Evolutionary conservation across 2,113 vertebrate genomes (phyloP), one percentile per base, ranked within the genome.

Genomic region (Ceyx cyanopectus): DNA sequence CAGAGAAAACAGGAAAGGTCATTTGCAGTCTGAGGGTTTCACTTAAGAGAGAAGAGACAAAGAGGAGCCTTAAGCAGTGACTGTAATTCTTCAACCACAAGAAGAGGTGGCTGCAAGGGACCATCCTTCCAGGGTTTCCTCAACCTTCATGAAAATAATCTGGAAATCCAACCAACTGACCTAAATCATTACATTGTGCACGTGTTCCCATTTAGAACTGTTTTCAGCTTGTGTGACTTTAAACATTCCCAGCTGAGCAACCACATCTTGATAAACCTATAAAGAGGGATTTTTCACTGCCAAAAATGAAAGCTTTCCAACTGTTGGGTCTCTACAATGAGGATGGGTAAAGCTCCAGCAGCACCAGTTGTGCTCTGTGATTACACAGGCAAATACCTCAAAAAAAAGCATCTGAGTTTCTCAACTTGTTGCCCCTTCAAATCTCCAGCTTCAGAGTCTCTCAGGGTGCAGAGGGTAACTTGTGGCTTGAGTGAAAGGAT

Each of bases 241-340:
- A 92, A 93, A 46, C 77, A 82, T 60, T 97, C 81, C 97, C 90
- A 92, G 92, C 91, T 78, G 72, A 67, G 66, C 8, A 95, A 85
- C 65, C 83, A 89, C 95, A 92, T 81, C 67, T 19, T 58, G 85
- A 96, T 90, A 87, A 93, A 95, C 54, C 85, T 66, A 45, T 1
- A 53, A 48, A 67, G 87, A 80, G 82, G 96, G 67, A 81, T 27
- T 37, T 82, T 82, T 68, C 65, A n/a, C 22, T 69, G 92, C 90
- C 94, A 94, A 67, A 72, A 91, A 24, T 27, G 50, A 85, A 90
- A 85, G 63, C 45, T 30, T 83, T 92, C 83, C n/a, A 57, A 48
- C 32, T 85, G 92, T 20, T 78, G 87, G 16, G n/a, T 86, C 87
- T 95, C 94, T 56, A 83, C 57, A 4, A 18, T 29, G 85, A 74